Base-by-base conservation (phyloP, 2,797 vertebrate species). In the Syncerus caffer region DNA sequence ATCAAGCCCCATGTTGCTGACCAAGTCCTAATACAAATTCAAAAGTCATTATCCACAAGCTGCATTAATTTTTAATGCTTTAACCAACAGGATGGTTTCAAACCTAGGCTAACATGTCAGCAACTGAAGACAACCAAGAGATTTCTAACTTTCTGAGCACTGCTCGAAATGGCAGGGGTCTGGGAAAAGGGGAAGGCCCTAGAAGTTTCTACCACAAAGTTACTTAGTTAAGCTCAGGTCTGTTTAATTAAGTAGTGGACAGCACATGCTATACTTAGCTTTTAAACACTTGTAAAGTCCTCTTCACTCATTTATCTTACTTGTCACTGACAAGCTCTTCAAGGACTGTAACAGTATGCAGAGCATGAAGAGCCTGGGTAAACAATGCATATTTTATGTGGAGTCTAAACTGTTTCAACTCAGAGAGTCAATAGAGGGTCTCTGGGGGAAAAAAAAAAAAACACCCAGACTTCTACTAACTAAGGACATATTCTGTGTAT, bases 301-400 rank as follows among this genome's bases (percentile, higher is more conserved):
- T 98, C 95, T 93, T 97, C 93, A 96, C 97, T 94, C 97, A 98
- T 98, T 98, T 98, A 97, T 98, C 97, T 98, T 87, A 92, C 97
- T 97, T 80, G 57, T 97, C 90, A 96, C 92, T 98, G 97, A 97
- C 92, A 96, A 64, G 93, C 92, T 98, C 95, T 98, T 98, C 95
- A 98, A 96, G 93, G 74, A 90, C 84, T 93, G 97, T 82, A 98
- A 93, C 93, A 98, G 93, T 97, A 96, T 92, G 92, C 94, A 98
- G 42, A 62, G 97, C 98, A 97, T 96, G 16, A 97, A 97, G 88
- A 98, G 64, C 93, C 95, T 67, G 89, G n/a, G 51, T 96, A 97
- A 98, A 93, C 23, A 97, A 84, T n/a, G 89, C 42, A n/a, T 51
- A 97, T 97, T 97, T 97, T 97, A 98, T 93, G 97, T 95, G 79